These are phyloP conservation scores for Fregetta grallaria DNA, from an alignment of 2,113 vertebrate species.

Conservation along the genomic window DNA sequence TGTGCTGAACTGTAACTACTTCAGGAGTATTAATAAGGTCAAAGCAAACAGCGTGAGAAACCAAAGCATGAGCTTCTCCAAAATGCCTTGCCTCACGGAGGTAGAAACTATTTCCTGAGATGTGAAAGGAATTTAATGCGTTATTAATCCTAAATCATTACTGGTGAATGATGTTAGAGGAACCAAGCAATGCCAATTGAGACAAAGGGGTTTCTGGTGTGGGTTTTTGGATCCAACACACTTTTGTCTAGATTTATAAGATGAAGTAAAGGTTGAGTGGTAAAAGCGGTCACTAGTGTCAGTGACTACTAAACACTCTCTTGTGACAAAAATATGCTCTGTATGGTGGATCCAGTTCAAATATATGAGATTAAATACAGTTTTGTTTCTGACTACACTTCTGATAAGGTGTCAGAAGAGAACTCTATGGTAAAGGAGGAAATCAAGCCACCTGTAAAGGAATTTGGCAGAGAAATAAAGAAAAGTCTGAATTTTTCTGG, in stretches of 20 bases:
- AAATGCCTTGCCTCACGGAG: not conserved
- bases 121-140: not conserved
- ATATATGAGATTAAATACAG: not conserved
- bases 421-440: not conserved
- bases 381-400: not conserved
- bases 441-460: not conserved
- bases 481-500: not conserved
- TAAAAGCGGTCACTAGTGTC: not conserved
- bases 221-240: not conserved
- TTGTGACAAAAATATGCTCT: not conserved
- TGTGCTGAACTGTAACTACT: not conserved
- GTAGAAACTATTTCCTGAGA: not conserved
- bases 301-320: not conserved
- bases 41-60: not conserved
- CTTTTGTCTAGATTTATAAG: not conserved
- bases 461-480: not conserved
- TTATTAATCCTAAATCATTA: not conserved
- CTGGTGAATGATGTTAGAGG: not conserved
- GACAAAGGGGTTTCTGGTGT: not conserved
- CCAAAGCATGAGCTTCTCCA: not conserved
- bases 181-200: not conserved
- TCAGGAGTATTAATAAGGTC: constrained; percentile 17
- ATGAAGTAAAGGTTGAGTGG: not conserved
- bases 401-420: not conserved
- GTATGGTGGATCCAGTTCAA: not conserved